Evolutionary conservation across 2,888 invertebrate genomes (phyloP), one percentile per base, ranked within the genome.

Genomic region (Cheilosia soror): DNA sequence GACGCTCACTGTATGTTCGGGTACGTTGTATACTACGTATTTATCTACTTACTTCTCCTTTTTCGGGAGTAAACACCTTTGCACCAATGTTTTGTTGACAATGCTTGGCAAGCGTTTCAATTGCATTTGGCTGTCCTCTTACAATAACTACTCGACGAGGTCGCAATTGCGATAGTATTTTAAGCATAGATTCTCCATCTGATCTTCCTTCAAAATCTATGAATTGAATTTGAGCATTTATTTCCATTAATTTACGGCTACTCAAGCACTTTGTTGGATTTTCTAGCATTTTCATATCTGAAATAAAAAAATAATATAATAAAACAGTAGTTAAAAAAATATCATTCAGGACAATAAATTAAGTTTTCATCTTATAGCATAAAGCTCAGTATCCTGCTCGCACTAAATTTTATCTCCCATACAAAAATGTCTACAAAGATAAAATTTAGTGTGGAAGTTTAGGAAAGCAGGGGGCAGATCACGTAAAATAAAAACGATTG

Each of bases 131-230:
- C 0, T 94, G 93, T 2, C 97, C 98, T 87, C 96, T 94, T 0
- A 98, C 95, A 33, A 97, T 90, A 4, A 98, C 95, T 60, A 98
- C 93, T 73, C 97, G 95, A 60, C 97, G 93, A 0, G 98, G 98
- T 90, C 96, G 95, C 80, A 98, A 93, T 88, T 95, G 96, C 31
- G 96, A 94, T 5, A 98, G 93, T 60, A 98, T 96, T 89, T 98
- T 96, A 87, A 96, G 93, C 88, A 97, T 91, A 0, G 96, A 96
- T 91, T 97, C 97, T 0, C 97, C 97, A 90, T 97, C 97, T 5
- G 97, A 97, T 68, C 97, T 94, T 0, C 99, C 99, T 91, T 99
- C 99, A 91, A 99, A 97, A 93, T 99, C 99, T 83, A 99, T 99
- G 90, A 97, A 99, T 88, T 97, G 96, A 6, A 99, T 95, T 89